Evolutionary conservation across 2,797 vertebrate genomes (phyloP), one percentile per base, ranked within the genome.

Genomic region (Meriones psammophilus): DNA sequence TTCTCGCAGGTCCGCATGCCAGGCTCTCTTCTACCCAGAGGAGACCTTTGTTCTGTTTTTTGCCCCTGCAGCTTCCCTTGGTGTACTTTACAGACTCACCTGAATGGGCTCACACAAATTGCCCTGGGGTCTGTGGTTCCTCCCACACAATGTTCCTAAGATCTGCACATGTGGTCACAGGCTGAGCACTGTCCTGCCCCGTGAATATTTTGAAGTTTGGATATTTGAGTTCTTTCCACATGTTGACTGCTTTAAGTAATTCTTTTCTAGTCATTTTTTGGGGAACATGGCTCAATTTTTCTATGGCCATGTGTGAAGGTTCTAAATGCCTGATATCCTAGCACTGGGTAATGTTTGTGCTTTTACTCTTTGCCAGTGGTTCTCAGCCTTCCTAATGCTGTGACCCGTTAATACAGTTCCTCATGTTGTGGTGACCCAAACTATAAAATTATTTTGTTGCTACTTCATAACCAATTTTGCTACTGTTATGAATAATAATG

Each of bases 251-350:
- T 87, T 77, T 62, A 71, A 91, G 46, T 60, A 39, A 13, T 8
- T 39, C 54, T 97, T 93, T 54, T 92, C 36, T 56, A 50, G 62
- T 74, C n/a, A 83, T 95, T 46, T n/a, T 95, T 88, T 86, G 22
- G 71, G 33, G 39, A 64, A 88, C n/a, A 50, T 33, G 12, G 58
- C 94, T 92, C 86, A 78, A 42, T 36, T 36, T 26, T 77, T 54
- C 24, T 89, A 24, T 81, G 80, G 56, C 20, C 18, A 28, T 3
- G 62, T 28, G 22, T 73, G 33, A 87, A 36, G 66, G 18, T 74
- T 92, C 33, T 4, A 62, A 12, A 22, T 69, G n/a, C 39, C 54
- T 22, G 15, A 12, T 2, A 3, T 83, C 33, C 60, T 78, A 17
- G 10, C 30, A 73, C 54, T 79, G 90, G 42, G n/a, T 50, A 8